Evolutionary conservation across 2,797 vertebrate genomes (phyloP), one percentile per base, ranked within the genome.

Genomic region (Apogon talboti): DNA sequence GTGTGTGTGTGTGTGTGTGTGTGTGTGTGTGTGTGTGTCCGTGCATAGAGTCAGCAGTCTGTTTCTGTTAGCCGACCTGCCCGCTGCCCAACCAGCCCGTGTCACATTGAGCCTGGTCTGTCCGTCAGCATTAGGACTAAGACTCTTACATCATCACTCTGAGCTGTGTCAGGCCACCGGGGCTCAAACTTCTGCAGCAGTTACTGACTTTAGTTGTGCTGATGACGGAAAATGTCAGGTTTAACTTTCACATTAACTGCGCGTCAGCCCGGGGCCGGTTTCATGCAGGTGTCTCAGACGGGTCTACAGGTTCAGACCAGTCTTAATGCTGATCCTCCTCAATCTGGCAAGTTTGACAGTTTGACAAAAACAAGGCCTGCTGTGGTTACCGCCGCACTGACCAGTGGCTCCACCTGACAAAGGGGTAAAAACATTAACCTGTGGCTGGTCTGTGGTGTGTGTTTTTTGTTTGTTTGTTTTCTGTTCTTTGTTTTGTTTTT

Each of bases 41-140:
- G n/a, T n/a, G n/a, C n/a, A n/a, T n/a, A n/a, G 64, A 48, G 63
- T 78, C 78, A 82, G 79, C 74, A 59, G 71, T 78, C 66, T 15
- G 49, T n/a, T 35, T 19, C 16, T 42, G 65, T 83, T 38, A 48
- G 61, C 64, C 54, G 18, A 6, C 55, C 62, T 24, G 76, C 46
- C 67, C 48, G 19, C 42, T 28, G 8, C 30, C 41, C 12, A 44
- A 46, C 14, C 52, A 18, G 58, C 43, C 21, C 58, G 30, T 10
- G 18, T 66, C 74, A 57, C 46, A 30, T 11, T 0, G 10, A 1
- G 33, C 64, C 44, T 18, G 2, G 12, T 40, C 24, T 50, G 69
- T 79, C 72, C 16, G 56, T 45, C 52, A 43, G 68, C 64, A 50
- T 81, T 47, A 86, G 28, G 15, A 16, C 54, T n/a, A 42, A 46